Conservation (phyloP, 1,140 invertebrate species). For the Drosophila mojavensis region DNA sequence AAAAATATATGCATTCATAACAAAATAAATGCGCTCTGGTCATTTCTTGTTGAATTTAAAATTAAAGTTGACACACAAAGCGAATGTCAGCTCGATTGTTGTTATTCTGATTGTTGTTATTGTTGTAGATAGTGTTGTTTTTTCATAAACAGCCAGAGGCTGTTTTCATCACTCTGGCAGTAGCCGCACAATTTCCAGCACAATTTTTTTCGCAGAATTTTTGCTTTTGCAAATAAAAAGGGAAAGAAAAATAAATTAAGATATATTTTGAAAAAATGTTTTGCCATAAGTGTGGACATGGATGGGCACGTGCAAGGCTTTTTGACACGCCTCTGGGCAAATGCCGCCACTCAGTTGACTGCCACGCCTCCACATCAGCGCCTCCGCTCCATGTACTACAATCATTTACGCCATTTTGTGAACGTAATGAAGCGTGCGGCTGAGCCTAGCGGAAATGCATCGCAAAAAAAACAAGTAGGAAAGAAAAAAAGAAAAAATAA, state of each 20-base stretch:
- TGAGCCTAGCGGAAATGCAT: background rate
- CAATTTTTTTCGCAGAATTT: constrained; percentile 16
- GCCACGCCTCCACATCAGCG: background rate
- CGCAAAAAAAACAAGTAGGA: background rate
- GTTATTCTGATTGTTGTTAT: constrained; percentile 4
- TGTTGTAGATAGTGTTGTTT: constrained; percentile 8
- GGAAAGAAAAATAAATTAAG: background rate
- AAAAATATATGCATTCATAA: background rate
- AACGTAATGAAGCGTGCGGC: constrained; percentile 8
- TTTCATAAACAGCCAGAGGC: constrained; percentile 22
- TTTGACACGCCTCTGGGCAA: constrained; percentile 33
- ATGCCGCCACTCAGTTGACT: background rate
- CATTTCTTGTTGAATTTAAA: constrained; percentile 1
- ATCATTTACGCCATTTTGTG: constrained; percentile 6
- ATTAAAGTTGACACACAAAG: background rate
- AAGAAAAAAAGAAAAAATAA: no score
- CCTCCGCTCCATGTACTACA: background rate
- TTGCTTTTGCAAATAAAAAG: constrained; percentile 22
- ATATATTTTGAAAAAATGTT: constrained; percentile 38
- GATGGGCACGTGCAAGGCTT: constrained; percentile 35
- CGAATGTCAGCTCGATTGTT: background rate
- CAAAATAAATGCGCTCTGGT: no score
- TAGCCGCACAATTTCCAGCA: background rate
- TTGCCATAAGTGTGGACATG: constrained; percentile 47
- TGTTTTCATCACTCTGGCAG: background rate